Evolutionary conservation across 1,140 invertebrate genomes (phyloP).

Genomic region (Monomorium pharaonis): DNA sequence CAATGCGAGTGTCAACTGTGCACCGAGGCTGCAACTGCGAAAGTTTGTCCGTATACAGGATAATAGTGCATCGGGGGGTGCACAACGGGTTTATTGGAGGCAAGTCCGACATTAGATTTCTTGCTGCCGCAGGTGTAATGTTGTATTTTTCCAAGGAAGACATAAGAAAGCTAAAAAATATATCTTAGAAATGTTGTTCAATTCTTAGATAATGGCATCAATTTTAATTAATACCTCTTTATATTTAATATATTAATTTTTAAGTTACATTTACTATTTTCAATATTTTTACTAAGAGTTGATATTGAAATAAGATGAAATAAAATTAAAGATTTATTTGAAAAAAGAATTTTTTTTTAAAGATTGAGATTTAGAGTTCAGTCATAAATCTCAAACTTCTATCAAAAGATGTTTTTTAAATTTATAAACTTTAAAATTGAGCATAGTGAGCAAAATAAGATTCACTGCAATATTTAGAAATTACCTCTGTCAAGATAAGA

Average conservation of each 20-base stretch:
- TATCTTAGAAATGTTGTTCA: not conserved
- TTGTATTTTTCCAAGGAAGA: not conserved
- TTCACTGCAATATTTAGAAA: slow-evolving; percentile 32
- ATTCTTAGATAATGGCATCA: not conserved
- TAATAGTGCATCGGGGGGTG: slow-evolving; percentile 28
- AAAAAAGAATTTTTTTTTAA: not conserved
- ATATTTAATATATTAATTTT: not conserved
- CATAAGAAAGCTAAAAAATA: not conserved
- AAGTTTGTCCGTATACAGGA: slow-evolving; percentile 1
- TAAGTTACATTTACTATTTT: not conserved
- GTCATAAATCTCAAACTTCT: not conserved
- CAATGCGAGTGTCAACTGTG: slow-evolving; percentile 7
- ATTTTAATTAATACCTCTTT: not conserved
- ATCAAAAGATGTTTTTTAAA: not conserved
- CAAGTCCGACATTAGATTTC: slow-evolving; percentile 8
- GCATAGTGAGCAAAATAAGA: not conserved
- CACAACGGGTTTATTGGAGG: slow-evolving; percentile 29
- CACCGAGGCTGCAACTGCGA: not conserved
- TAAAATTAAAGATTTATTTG: not conserved
- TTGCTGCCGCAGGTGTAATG: not conserved
- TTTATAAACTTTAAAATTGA: not conserved
- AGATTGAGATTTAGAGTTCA: not conserved
- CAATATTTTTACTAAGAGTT: not conserved
- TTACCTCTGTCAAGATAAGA: slow-evolving; percentile 29
- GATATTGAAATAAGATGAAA: not conserved